Evolutionary conservation across 2,113 vertebrate species (phyloP).

Genomic region (Toxostoma redivivum): DNA sequence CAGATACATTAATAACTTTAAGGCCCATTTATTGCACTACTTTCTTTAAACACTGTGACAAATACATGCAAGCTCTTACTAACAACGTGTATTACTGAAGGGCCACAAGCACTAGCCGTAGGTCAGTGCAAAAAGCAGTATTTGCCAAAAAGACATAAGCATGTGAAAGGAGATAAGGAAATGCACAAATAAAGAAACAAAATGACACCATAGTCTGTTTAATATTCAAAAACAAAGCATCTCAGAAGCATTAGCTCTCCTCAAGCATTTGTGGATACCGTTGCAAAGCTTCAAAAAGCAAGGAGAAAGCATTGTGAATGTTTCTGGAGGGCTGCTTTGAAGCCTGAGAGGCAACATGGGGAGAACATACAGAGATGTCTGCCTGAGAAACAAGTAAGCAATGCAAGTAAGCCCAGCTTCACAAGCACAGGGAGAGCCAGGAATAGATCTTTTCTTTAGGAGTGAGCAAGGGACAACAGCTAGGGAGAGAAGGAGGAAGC

Average conservation of each 20-base stretch:
- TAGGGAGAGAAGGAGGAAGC: not conserved
- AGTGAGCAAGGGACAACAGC: not conserved
- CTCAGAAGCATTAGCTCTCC: not conserved
- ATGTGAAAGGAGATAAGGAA: not conserved
- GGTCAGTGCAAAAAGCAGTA: not conserved
- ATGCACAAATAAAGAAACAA: not conserved
- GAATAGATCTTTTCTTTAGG: not conserved
- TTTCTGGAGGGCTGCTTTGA: not conserved
- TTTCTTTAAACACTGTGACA: not conserved
- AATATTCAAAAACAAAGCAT: not conserved
- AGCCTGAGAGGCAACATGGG: not conserved
- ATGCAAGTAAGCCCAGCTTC: not conserved
- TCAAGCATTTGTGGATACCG: accelerated
- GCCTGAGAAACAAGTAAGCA: not conserved
- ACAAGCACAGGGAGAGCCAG: not conserved
- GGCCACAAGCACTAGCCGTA: not conserved
- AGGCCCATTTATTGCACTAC: not conserved
- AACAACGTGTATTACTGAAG: not conserved
- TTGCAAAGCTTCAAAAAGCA: not conserved
- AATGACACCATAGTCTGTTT: not conserved
- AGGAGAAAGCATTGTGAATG: not conserved
- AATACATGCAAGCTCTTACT: not conserved
- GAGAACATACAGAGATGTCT: not conserved
- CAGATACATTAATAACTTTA: not conserved
- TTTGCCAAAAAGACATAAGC: not conserved